A percentile compares a stretch with the other conserved stretches of the same genome.
These are phyloP conservation scores for Micromussa lordhowensis DNA, from an alignment of 92 coral and sea anemone genomes.

Conservation along the genomic window DNA sequence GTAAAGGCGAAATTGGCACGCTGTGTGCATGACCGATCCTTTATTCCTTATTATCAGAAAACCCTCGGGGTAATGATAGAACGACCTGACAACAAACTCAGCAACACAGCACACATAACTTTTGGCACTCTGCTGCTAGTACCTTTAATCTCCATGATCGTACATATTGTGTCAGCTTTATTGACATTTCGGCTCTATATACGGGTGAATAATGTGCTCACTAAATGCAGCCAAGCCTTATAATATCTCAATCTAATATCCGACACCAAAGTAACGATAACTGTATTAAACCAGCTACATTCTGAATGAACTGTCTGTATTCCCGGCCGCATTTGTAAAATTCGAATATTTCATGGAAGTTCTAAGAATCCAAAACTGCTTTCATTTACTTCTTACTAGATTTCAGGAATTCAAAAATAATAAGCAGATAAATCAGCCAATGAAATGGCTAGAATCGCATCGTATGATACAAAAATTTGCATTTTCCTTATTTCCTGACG, in stretches of 20 bases:
- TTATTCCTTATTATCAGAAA: not conserved
- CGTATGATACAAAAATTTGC: slow-evolving; percentile 44
- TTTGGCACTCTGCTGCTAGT: no score
- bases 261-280: no score
- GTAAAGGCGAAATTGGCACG: not conserved
- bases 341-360: not conserved
- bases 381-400: not conserved
- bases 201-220: not conserved
- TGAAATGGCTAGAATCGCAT: slow-evolving; percentile 13
- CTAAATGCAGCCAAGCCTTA: not conserved
- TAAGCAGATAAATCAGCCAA: slow-evolving; percentile 9
- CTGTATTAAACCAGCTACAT: no score
- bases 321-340: not conserved
- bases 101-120: no score
- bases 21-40: not conserved
- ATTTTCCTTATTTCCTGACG: not conserved
- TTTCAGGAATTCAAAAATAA: not conserved
- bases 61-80: not conserved
- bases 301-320: not conserved
- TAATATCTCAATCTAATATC: no score
- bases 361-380: not conserved
- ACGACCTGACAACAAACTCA: no score
- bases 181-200: not conserved
- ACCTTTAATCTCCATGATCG: not conserved
- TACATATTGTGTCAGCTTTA: not conserved